Conservation (phyloP, 92 coral and sea anemone genomes). For the Umimayanthus kanabou region DNA sequence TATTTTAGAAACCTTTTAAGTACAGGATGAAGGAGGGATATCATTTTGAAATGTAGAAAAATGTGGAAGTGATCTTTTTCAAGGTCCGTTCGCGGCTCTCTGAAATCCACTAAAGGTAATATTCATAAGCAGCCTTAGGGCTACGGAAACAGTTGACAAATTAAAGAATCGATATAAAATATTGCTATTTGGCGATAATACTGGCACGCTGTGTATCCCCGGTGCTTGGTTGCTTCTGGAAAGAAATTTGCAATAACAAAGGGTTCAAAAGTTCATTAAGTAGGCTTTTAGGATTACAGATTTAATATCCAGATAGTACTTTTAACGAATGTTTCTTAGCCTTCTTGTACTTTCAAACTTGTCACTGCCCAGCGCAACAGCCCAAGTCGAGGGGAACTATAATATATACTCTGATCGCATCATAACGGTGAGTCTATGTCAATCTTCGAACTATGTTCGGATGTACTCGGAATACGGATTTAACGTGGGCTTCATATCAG, state of each 20-base stretch:
- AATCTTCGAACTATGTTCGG: too few species aligned
- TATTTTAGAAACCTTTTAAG: background rate
- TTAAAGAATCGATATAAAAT: background rate
- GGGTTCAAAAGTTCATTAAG: slow-evolving; percentile 4
- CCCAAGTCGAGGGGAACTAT: background rate
- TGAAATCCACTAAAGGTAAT: background rate
- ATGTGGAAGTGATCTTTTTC: background rate
- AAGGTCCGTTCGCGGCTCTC: background rate
- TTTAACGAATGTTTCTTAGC: too few species aligned
- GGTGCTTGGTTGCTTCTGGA: background rate
- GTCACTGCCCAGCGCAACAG: background rate
- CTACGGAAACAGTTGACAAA: background rate
- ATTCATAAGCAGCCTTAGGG: background rate
- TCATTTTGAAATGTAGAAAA: background rate
- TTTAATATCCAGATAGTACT: background rate
- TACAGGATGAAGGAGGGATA: background rate
- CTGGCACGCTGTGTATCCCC: background rate
- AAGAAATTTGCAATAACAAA: background rate
- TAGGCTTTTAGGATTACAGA: background rate
- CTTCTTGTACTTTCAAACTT: background rate
- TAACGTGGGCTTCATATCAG: too few species aligned
- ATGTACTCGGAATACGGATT: too few species aligned
- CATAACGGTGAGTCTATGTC: too few species aligned
- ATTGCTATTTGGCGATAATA: background rate
- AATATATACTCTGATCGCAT: too few species aligned